Base-by-base conservation (phyloP, 2,888 invertebrate genomes). In the Tanytarsus gracilentus region DNA sequence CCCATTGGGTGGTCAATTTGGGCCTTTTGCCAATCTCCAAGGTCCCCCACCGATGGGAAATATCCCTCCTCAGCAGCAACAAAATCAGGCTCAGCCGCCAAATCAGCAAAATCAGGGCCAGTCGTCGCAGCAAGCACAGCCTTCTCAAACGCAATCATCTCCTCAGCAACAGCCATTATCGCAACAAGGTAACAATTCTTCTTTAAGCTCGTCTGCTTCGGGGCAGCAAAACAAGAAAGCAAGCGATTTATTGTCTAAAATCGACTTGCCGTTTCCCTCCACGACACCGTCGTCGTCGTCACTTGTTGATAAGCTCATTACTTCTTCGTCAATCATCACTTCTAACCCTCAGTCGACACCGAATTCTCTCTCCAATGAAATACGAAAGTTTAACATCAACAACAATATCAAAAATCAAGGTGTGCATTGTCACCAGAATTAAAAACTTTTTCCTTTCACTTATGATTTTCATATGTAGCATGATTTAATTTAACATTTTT, bases 1-100 rank as follows among this genome's bases (percentile, higher is more conserved):
- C 7, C 85, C 85, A 1, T 82, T 84, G 68, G 80, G 87, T 73
- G 81, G 83, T 1, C 79, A 79, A 14, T 67, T 70, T 75, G 14
- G 75, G 73, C 62, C 77, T 74, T 66, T 74, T 71, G 21, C 76
- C 7, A 21, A 29, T 16, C 21, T 50, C 16, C 60, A 30, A 33
- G 36, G 30, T 1, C 76, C 76, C 29, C 74, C 76, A 67, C 71
- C 77, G 64, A 75, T 26, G 27, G 26, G 27, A 29, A 29, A 50
- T 50, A 26, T 50, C n/a, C n/a, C n/a, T 14, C 14, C 27, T 6
- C 50, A 50, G 4, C 49, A 26, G 3, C 36, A 39, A 26, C 21
- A 30, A 27, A 8, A n/a, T 3, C 4, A 11, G 16, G 48, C 16
- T 6, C 53, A 23, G 3, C 29, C n/a, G 9, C 27, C 2, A 6